Conservation (phyloP, 1,140 invertebrate genomes). For the Trinorchestia longiramus region DNA sequence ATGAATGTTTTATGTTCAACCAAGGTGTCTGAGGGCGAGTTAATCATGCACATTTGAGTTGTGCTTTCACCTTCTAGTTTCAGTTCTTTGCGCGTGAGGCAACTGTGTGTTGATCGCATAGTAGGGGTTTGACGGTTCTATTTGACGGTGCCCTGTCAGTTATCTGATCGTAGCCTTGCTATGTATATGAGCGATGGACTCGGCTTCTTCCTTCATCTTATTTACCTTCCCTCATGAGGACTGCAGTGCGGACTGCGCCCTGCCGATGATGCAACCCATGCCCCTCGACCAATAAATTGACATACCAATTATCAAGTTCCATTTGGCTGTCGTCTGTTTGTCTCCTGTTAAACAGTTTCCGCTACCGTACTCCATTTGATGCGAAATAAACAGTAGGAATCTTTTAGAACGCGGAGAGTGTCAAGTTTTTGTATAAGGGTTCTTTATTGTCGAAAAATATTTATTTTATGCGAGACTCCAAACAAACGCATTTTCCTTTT, state of each 20-base stretch:
- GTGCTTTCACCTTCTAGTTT: background rate
- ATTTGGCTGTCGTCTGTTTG: background rate
- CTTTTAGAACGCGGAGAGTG: background rate
- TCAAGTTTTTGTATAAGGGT: background rate
- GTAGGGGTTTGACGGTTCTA: background rate
- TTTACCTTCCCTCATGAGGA: background rate
- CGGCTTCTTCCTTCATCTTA: background rate
- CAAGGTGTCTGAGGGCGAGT: background rate
- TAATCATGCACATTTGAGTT: background rate
- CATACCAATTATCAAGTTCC: background rate
- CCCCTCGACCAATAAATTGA: background rate
- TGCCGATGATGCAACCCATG: too few species aligned
- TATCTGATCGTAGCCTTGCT: background rate
- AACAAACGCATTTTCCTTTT: too few species aligned
- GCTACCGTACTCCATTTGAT: background rate
- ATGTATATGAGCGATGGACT: background rate
- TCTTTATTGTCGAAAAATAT: background rate
- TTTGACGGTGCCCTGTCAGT: background rate
- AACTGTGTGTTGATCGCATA: background rate
- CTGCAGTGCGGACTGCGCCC: background rate
- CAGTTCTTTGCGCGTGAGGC: too few species aligned
- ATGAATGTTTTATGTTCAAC: background rate
- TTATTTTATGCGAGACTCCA: too few species aligned
- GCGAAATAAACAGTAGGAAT: background rate
- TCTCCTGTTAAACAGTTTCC: background rate